phyloP scores from a whole-genome alignment of 2,797 vertebrate species.

The Eidolon dupreanum region DNA sequence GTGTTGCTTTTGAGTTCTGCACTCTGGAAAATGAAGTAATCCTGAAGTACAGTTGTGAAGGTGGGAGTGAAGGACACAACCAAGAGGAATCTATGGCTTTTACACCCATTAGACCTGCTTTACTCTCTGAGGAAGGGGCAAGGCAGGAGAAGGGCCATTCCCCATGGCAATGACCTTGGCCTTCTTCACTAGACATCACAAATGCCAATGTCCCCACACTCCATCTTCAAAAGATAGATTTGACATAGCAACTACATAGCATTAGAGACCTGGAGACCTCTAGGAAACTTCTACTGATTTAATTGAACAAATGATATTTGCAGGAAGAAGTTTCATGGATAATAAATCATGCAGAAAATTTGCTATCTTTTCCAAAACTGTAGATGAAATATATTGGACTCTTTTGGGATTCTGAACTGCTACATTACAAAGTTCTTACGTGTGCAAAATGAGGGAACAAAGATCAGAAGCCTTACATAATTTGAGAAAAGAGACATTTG shows the following conservation, averaged over 20 bases:
- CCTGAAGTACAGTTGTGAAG: not conserved
- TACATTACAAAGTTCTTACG: slow-evolving; percentile 46
- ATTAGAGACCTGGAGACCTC: not conserved
- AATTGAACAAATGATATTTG: slow-evolving; percentile 47
- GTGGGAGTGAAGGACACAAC: too few relatives aligned
- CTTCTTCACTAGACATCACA: not conserved
- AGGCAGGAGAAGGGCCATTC: not conserved
- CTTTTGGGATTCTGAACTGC: slow-evolving; percentile 32
- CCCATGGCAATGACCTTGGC: not conserved
- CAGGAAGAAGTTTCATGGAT: not conserved
- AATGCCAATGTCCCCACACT: not conserved
- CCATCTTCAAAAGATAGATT: slow-evolving; percentile 22
- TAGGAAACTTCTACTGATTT: slow-evolving; percentile 43
- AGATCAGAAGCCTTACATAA: not conserved
- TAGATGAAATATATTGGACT: slow-evolving; percentile 55
- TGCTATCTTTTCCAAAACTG: slow-evolving; percentile 44
- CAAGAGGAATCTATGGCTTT: not conserved
- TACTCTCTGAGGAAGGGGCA: not conserved
- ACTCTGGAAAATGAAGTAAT: not conserved
- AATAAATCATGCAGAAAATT: slow-evolving; percentile 61
- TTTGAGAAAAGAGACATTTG: not conserved
- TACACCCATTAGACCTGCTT: not conserved
- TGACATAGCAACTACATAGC: not conserved
- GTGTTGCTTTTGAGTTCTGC: not conserved
- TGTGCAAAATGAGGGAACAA: slow-evolving; percentile 46